Evolutionary conservation across 2,888 invertebrate species (phyloP), one percentile per base, ranked within the genome.

Genomic region (Loripinus fragilis): DNA sequence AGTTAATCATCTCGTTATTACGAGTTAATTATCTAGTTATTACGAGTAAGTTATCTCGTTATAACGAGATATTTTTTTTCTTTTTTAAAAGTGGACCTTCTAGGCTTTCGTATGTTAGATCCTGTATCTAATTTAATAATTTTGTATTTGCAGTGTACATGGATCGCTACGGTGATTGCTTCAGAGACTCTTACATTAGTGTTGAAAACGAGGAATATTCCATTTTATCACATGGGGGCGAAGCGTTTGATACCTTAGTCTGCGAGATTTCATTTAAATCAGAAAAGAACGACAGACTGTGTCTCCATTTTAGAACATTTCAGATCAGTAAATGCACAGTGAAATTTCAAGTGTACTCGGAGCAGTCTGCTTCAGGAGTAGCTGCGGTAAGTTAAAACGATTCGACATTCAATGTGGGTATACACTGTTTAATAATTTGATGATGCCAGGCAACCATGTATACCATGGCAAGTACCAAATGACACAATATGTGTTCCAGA

Each of bases 201-300:
- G 78, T 80, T 10, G 74, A 76, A 20, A 65, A 10, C 1, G 79
- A 81, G 28, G 55, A 45, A 23, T 84, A 73, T 35, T 78, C 72
- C 8, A 81, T 84, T 55, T 41, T 74, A n/a, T 76, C 84, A 0
- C 67, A 75, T 10, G 86, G 87, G 28, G 85, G 76, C 3, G 78
- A 83, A 15, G 76, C 78, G 0, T 87, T 88, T 65, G 85, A 88
- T 67, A 86, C 83, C 12, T 68, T 85, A 15, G 69, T 66, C n/a
- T 90, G 90, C 74, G 74, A 73, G 20, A 79, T 90, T 67, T 85
- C 81, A 35, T 89, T 90, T 77, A 84, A 85, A 72, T 83, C 89
- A 0, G 80, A 80, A 20, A 23, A 76, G 10, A 83, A 85, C 33
- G 83, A 86, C 30, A 84, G 87, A 68, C 70, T 90, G 25, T 90